These are phyloP conservation scores for Lasioglossum oenotherae DNA, from an alignment of 2,888 invertebrate genomes.

Conservation along the genomic window DNA sequence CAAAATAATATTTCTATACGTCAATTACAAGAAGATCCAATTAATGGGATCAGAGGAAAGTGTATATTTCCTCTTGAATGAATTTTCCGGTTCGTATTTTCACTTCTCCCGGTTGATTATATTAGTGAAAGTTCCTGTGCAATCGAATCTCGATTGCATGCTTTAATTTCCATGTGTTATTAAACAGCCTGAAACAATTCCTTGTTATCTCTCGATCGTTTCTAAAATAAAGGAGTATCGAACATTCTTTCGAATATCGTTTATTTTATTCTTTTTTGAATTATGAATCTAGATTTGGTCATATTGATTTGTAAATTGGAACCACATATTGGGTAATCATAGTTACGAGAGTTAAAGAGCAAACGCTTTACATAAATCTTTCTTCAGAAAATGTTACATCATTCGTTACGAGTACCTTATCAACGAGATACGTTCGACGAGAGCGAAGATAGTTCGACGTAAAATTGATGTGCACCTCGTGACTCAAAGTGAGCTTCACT, in stretches of 20 bases:
- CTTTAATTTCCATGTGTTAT: background rate
- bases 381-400: background rate
- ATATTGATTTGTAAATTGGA: too few species aligned
- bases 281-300: too few species aligned
- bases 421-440: background rate
- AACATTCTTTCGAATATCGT: background rate
- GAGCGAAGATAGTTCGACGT: background rate
- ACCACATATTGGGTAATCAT: too few species aligned
- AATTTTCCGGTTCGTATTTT: conserved; percentile 21
- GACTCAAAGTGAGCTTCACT: conserved; percentile 48
- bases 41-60: background rate
- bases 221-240: background rate
- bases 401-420: background rate
- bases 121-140: conserved; percentile 34
- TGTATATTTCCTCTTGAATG: background rate
- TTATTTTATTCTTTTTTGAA: background rate
- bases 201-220: background rate
- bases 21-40: background rate
- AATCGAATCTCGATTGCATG: conserved; percentile 5
- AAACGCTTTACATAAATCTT: background rate
- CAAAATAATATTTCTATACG: background rate
- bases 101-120: background rate
- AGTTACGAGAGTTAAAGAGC: too few species aligned
- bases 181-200: background rate
- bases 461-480: conserved; percentile 38